Conservation (phyloP, 1,140 invertebrate genomes). For the Pogonus chalceus region DNA sequence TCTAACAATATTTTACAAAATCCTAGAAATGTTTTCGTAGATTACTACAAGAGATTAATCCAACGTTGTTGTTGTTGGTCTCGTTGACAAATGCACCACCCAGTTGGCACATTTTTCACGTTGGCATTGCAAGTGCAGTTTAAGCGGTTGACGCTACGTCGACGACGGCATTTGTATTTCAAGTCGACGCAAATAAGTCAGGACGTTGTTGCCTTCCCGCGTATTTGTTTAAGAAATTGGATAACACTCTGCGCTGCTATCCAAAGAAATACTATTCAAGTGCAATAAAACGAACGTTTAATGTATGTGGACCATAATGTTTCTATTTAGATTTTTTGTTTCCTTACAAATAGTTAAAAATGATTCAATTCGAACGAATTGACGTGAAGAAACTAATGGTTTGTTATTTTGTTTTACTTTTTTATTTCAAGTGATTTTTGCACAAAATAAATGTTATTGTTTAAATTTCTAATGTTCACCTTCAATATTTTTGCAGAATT, state of each 20-base stretch:
- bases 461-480: too few relatives aligned
- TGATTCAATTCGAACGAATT: too few relatives aligned
- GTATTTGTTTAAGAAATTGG: constrained; percentile 7
- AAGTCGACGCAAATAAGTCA: neutral
- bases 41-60: neutral
- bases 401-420: too few relatives aligned
- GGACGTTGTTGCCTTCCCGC: neutral
- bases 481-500: too few relatives aligned
- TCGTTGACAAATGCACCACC: neutral
- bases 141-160: neutral
- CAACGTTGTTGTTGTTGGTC: neutral
- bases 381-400: too few relatives aligned
- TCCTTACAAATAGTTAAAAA: too few relatives aligned
- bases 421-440: too few relatives aligned
- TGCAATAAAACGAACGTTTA: neutral
- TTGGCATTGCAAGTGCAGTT: constrained; percentile 1
- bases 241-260: too few relatives aligned
- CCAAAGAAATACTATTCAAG: too few relatives aligned
- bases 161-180: neutral
- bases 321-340: too few relatives aligned
- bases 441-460: too few relatives aligned
- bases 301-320: too few relatives aligned
- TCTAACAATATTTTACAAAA: neutral
- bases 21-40: neutral
- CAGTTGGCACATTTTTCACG: neutral